phyloP scores from a whole-genome alignment of 92 coral and sea anemone genomes.

The Ricordea florida region DNA sequence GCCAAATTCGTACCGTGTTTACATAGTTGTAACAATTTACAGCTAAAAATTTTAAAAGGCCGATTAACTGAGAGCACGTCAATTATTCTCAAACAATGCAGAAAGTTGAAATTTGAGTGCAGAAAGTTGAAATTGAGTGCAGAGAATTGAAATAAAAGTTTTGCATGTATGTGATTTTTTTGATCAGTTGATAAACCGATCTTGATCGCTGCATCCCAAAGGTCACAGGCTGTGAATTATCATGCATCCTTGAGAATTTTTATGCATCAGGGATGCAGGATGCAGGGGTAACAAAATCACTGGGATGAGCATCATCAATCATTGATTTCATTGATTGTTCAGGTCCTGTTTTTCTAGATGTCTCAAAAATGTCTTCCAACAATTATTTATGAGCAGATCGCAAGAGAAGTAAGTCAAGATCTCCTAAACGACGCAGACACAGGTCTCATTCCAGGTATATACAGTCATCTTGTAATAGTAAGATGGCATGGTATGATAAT shows the following conservation, averaged over 20 bases:
- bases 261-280: not conserved
- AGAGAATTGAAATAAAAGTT: too few species aligned
- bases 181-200: too few species aligned
- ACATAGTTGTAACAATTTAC: too few species aligned
- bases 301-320: too few species aligned
- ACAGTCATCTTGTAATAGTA: not conserved
- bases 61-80: too few species aligned
- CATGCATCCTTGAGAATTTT: not conserved
- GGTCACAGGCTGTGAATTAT: not conserved
- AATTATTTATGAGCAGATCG: conserved; percentile 25
- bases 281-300: not conserved
- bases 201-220: not conserved
- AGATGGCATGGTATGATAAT: not conserved
- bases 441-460: conserved; percentile 55
- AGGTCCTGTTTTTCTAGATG: not conserved
- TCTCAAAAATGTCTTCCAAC: not conserved
- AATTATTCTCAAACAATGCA: too few species aligned
- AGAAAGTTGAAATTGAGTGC: too few species aligned
- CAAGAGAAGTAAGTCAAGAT: conserved; percentile 70
- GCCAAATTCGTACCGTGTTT: too few species aligned
- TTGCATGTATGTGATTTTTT: too few species aligned
- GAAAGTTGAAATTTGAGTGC: too few species aligned
- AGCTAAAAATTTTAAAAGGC: too few species aligned
- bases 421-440: conserved; percentile 67
- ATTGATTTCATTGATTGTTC: too few species aligned